phyloP scores from a whole-genome alignment of 2,888 invertebrate genomes.

The Tridacna gigas region DNA sequence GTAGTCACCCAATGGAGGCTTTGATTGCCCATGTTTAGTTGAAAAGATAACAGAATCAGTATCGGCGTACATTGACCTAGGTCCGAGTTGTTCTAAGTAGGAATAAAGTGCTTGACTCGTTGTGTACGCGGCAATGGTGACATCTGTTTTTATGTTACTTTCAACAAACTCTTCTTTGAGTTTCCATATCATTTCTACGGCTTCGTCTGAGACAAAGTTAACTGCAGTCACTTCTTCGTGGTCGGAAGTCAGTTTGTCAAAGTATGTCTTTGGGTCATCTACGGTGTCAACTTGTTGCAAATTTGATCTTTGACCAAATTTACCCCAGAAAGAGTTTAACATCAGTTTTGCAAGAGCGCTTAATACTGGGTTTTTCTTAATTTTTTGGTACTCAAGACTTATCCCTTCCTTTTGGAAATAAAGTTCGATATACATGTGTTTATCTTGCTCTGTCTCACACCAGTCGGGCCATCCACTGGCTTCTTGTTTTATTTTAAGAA shows the following conservation, averaged over 20 bases:
- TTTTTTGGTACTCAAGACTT: constrained; percentile 27
- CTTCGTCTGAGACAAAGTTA: too few species aligned
- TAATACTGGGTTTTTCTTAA: constrained; percentile 30
- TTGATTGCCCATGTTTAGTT: constrained; percentile 48
- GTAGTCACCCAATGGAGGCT: constrained; percentile 74
- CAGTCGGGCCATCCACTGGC: constrained; percentile 16
- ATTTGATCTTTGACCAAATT: constrained; percentile 45
- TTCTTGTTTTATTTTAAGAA: not conserved
- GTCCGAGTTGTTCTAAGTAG: not conserved
- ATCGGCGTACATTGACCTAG: not conserved
- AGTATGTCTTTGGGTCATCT: constrained; percentile 11
- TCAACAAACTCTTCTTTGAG: constrained; percentile 36
- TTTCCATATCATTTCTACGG: not conserved
- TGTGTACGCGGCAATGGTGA: constrained; percentile 40
- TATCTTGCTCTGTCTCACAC: constrained; percentile 59
- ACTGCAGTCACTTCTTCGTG: constrained; percentile 39
- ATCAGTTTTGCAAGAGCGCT: constrained; percentile 39
- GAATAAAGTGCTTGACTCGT: constrained; percentile 31
- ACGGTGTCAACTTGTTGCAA: constrained; percentile 19
- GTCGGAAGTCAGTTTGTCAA: constrained; percentile 41
- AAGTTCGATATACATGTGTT: constrained; percentile 62
- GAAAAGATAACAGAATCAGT: constrained; percentile 45
- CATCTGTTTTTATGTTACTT: constrained; percentile 26
- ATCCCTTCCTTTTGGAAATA: constrained; percentile 43
- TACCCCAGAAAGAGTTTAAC: constrained; percentile 47